Conservation (phyloP, 2,113 vertebrate genomes). For the Prochilodus magdalenae region DNA sequence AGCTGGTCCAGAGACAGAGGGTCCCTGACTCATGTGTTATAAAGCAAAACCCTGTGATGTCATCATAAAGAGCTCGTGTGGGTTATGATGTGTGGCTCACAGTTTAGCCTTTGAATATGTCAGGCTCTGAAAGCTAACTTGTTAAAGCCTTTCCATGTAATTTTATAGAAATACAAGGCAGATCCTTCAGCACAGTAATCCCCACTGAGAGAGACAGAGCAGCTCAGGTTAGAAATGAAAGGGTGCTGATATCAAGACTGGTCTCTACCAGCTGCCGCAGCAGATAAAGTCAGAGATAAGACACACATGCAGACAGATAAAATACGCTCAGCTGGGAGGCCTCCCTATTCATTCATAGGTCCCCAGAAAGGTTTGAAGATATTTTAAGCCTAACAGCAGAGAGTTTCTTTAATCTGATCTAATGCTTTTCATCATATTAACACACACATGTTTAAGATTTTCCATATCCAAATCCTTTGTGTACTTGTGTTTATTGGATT, state of each 20-base stretch:
- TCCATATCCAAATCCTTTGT: not conserved
- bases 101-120: not conserved
- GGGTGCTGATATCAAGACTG: slow-evolving; percentile 44
- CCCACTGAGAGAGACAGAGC: slow-evolving; percentile 24
- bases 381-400: not conserved
- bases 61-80: slow-evolving; percentile 2
- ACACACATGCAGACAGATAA: slow-evolving; percentile 3
- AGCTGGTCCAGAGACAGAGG: slow-evolving; percentile 45
- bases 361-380: not conserved
- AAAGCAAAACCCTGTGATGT: slow-evolving; percentile 19
- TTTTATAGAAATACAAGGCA: slow-evolving; percentile 23
- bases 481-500: not conserved
- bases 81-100: not conserved
- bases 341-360: not conserved
- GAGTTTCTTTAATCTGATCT: not conserved
- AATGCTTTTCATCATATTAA: not conserved
- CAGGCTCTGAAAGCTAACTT: not conserved
- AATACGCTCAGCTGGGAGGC: slow-evolving; percentile 9
- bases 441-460: not conserved
- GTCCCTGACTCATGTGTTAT: slow-evolving; percentile 47
- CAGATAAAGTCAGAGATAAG: slow-evolving; percentile 36
- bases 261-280: slow-evolving; percentile 35
- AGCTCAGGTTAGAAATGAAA: slow-evolving; percentile 38
- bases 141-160: not conserved
- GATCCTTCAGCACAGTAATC: slow-evolving; percentile 3